Conservation (phyloP, 2,888 invertebrate genomes). For the Pardosa pseudoannulata region DNA sequence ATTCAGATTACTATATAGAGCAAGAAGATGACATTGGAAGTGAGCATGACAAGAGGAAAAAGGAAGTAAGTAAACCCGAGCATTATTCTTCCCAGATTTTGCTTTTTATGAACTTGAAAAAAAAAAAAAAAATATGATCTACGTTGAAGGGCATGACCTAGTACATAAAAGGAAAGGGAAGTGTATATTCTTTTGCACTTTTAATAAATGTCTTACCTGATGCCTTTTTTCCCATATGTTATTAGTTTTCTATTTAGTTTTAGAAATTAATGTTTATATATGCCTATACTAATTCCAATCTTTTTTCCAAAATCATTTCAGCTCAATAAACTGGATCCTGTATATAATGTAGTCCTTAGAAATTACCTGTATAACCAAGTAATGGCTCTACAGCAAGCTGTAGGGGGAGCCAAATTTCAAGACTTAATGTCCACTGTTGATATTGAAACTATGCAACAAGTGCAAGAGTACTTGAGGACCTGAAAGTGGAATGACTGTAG, state of each 20-base stretch:
- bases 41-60: conserved; percentile 82
- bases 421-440: conserved; percentile 86
- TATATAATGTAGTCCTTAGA: conserved; percentile 85
- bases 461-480: conserved; percentile 77
- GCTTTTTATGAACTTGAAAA: no score
- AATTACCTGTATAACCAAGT: conserved; percentile 81
- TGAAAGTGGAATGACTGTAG: conserved; percentile 6
- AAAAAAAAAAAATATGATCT: no score
- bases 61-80: conserved; percentile 62
- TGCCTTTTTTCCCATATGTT: no score
- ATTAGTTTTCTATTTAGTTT: no score
- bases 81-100: no score
- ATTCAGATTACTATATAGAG: neutral
- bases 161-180: no score
- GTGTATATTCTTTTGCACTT: no score
- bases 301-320: conserved; percentile 79
- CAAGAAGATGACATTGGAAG: conserved; percentile 82
- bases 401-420: conserved; percentile 87
- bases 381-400: conserved; percentile 83
- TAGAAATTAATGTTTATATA: no score
- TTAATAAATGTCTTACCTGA: no score
- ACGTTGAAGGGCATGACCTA: no score
- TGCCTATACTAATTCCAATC: no score
- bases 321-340: conserved; percentile 86
- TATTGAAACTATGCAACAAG: conserved; percentile 84